Evolutionary conservation across 2,797 vertebrate species (phyloP).

Genomic region (Gymnoscopelus braueri): DNA sequence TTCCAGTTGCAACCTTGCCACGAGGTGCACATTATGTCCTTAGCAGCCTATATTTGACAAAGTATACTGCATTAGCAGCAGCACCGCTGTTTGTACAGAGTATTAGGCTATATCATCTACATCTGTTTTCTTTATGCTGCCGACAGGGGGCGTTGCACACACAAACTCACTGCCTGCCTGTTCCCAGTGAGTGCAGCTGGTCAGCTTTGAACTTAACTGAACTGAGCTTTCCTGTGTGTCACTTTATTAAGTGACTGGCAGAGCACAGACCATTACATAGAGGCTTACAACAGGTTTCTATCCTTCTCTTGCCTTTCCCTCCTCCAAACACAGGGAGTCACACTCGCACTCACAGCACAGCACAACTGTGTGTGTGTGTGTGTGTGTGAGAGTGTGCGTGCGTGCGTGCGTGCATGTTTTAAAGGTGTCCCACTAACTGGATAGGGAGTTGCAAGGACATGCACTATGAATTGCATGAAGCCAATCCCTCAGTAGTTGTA

Average conservation of each 20-base stretch:
- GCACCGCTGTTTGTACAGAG: conserved; percentile 42
- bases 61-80: conserved; percentile 41
- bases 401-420: conserved; percentile 23
- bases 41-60: conserved; percentile 30
- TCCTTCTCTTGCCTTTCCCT: neutral
- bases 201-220: conserved; percentile 68
- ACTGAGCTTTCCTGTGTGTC: conserved; percentile 53
- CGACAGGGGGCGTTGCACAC: conserved; percentile 83
- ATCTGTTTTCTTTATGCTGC: conserved; percentile 70
- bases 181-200: conserved; percentile 61
- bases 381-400: conserved; percentile 25
- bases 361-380: conserved; percentile 14
- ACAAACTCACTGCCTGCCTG: conserved; percentile 54
- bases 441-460: conserved; percentile 55
- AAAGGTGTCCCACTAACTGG: conserved; percentile 41
- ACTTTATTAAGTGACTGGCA: conserved; percentile 26
- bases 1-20: conserved; percentile 52
- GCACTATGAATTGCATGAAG: conserved; percentile 39
- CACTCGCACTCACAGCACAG: too few relatives aligned
- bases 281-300: neutral
- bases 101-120: conserved; percentile 10
- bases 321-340: neutral
- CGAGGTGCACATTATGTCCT: conserved; percentile 38
- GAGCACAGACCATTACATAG: too few relatives aligned
- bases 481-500: conserved; percentile 51